phyloP scores from a whole-genome alignment of 2,888 invertebrate genomes.

The Xylota segnis region DNA sequence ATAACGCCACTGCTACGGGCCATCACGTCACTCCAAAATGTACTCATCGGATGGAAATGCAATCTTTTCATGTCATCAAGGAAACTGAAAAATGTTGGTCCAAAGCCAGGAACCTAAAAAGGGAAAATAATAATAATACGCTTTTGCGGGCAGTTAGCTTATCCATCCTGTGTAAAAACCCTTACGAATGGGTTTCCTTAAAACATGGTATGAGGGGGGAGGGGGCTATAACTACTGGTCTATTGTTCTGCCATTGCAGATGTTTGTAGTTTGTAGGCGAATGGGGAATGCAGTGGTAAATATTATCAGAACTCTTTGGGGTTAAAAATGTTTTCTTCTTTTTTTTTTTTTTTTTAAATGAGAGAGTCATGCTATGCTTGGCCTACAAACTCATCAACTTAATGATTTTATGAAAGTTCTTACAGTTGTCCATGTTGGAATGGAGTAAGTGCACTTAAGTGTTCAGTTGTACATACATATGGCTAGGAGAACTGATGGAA shows the following conservation, averaged over 20 bases:
- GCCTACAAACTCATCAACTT: constrained; percentile 9
- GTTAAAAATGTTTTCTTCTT: background rate
- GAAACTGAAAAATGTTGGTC: constrained; percentile 74
- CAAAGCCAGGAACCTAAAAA: constrained; percentile 57
- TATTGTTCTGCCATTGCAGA: constrained; percentile 73
- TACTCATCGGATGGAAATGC: constrained; percentile 76
- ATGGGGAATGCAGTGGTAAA: constrained; percentile 62
- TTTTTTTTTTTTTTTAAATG: background rate
- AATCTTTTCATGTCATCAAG: constrained; percentile 77
- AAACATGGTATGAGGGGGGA: background rate
- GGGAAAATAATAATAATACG: constrained; percentile 74
- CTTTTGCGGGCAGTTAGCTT: constrained; percentile 72
- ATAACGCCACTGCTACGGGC: constrained; percentile 71
- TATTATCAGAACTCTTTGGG: constrained; percentile 38
- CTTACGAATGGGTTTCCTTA: constrained; percentile 33
- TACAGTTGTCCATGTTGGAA: background rate
- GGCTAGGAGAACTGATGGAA: too few relatives aligned
- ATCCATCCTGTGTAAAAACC: constrained; percentile 29
- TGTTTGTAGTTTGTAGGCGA: constrained; percentile 54
- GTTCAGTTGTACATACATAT: too few relatives aligned
- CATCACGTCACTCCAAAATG: constrained; percentile 75
- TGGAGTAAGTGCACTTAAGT: background rate
- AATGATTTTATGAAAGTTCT: background rate
- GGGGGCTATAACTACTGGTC: constrained; percentile 43
- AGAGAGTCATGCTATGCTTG: background rate